These are phyloP conservation scores for Pachycephus smyrnensis DNA, from an alignment of 2,888 invertebrate species.

Conservation along the genomic window DNA sequence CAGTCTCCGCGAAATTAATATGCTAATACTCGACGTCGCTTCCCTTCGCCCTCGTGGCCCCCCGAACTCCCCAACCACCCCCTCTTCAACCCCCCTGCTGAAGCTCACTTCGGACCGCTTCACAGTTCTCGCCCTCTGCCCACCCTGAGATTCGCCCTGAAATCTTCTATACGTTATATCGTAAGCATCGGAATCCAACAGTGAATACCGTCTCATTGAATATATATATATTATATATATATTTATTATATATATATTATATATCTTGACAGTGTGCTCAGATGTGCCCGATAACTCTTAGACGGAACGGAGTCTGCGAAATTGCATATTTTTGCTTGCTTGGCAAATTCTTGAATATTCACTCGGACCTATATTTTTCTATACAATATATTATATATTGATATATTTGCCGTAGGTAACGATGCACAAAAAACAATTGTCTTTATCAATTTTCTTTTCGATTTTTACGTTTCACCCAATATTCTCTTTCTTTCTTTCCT, in stretches of 20 bases:
- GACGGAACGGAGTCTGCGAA: neutral
- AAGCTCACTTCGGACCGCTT: neutral
- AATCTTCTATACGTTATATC: neutral
- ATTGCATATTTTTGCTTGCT: conserved; percentile 8
- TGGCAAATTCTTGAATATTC: neutral
- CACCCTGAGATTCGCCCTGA: neutral
- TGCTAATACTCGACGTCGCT: conserved; percentile 56
- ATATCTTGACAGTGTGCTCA: neutral
- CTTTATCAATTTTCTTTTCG: too few species aligned
- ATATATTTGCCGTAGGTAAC: too few species aligned
- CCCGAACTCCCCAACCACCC: neutral
- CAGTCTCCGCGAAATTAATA: conserved; percentile 65
- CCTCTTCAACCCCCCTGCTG: too few species aligned
- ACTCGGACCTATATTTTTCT: too few species aligned
- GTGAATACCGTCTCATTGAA: too few species aligned
- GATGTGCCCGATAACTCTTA: conserved; percentile 1
- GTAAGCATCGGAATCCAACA: too few species aligned
- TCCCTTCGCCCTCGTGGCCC: neutral
- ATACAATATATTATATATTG: too few species aligned
- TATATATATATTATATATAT: neutral
- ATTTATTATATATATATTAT: neutral
- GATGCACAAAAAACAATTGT: too few species aligned
- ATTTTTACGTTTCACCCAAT: too few species aligned
- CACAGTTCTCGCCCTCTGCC: neutral
- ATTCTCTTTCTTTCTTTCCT: too few species aligned